A percentile compares a stretch with the other conserved stretches of the same genome.
Conservation (phyloP, 2,113 vertebrate species). For the Sarotherodon lohbergeri region DNA sequence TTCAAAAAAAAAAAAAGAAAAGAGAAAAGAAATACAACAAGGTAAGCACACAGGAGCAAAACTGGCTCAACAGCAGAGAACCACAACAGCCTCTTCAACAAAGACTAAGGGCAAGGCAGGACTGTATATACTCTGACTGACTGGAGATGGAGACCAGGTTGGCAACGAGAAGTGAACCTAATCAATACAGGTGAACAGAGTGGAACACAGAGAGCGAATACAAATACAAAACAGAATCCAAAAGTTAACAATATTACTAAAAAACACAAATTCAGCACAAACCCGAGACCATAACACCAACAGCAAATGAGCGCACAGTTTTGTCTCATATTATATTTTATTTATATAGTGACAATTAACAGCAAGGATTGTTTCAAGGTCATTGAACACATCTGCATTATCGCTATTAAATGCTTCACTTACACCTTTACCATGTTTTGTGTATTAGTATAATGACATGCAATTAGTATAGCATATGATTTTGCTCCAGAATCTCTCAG, state of each 20-base stretch:
- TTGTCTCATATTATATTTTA: neutral
- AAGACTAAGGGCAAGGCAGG: neutral
- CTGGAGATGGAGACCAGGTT: neutral
- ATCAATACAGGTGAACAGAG: neutral
- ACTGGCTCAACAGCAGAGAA: neutral
- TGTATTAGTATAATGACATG: neutral
- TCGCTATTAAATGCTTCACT: neutral
- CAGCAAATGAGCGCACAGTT: neutral
- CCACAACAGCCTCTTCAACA: neutral
- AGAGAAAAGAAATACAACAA: neutral
- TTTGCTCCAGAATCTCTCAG: conserved; percentile 69
- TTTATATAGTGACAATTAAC: neutral
- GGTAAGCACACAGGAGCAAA: too few species aligned
- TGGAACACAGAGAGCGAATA: neutral
- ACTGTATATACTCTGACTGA: neutral
- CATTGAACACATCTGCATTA: neutral
- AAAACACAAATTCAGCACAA: neutral
- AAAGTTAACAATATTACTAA: neutral
- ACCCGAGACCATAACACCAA: neutral
- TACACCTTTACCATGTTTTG: neutral
- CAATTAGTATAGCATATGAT: neutral
- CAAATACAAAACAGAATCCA: neutral
- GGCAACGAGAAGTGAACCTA: neutral
- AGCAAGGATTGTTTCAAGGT: neutral
- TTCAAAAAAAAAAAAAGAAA: neutral